These are phyloP conservation scores for Synanthedon tipuliformis DNA, from an alignment of 2,888 invertebrate genomes.

Conservation along the genomic window DNA sequence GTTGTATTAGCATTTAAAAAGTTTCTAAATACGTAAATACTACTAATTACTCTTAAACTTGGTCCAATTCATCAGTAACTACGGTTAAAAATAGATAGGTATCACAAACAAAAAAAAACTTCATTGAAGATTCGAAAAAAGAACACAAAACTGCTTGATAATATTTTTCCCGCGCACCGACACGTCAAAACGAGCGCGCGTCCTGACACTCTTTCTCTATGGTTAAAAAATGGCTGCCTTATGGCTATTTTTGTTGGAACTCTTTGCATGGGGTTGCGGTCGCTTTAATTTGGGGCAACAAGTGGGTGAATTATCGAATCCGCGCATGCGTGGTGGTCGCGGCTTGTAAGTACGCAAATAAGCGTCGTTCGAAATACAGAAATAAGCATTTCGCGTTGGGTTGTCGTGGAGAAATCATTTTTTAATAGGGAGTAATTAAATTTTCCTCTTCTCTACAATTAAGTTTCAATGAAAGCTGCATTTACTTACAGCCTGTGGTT, in stretches of 20 bases:
- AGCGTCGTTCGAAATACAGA: conserved; percentile 30
- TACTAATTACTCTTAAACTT: too few species aligned
- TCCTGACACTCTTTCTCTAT: conserved; percentile 43
- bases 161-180: conserved; percentile 25
- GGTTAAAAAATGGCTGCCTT: conserved; percentile 37
- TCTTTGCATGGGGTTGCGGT: conserved; percentile 61
- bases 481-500: conserved; percentile 1
- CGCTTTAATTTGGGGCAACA: conserved; percentile 57
- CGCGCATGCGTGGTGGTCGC: conserved; percentile 67
- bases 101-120: background rate
- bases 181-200: conserved; percentile 37
- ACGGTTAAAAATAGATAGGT: background rate
- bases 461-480: background rate
- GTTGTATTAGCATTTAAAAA: too few species aligned
- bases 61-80: background rate
- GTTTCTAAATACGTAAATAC: too few species aligned
- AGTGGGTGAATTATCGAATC: conserved; percentile 53
- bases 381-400: conserved; percentile 54
- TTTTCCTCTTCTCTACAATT: background rate
- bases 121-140: conserved; percentile 7
- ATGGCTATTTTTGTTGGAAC: conserved; percentile 49
- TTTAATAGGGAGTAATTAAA: background rate
- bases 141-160: conserved; percentile 9
- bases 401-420: conserved; percentile 5
- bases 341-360: conserved; percentile 42